Conservation (phyloP, 2,113 vertebrate genomes). For the Montifringilla adamsi region DNA sequence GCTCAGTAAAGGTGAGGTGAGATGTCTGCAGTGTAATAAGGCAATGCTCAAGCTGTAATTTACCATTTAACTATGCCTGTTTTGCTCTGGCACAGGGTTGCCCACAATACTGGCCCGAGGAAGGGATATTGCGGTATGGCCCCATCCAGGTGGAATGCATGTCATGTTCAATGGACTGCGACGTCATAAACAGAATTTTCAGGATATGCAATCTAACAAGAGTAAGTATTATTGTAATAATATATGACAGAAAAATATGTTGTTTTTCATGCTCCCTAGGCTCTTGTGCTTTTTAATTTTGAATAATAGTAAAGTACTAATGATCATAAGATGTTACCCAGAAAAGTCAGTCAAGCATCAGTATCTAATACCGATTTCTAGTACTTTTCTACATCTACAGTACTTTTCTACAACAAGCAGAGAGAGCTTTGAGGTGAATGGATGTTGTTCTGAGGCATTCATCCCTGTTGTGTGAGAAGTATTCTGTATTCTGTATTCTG, state of each 20-base stretch:
- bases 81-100: constrained; percentile 83
- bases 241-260: not conserved
- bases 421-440: not conserved
- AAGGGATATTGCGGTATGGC: constrained; percentile 92
- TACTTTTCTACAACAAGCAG: not conserved
- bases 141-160: constrained; percentile 98
- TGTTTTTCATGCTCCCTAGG: not conserved
- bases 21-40: not conserved
- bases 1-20: not conserved
- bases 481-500: not conserved
- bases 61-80: not conserved
- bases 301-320: not conserved
- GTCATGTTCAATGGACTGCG: constrained; percentile 97
- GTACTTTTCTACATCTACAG: not conserved
- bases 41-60: not conserved
- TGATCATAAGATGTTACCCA: not conserved
- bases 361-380: not conserved
- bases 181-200: constrained; percentile 94
- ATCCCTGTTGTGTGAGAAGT: not conserved
- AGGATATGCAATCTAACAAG: constrained; percentile 98
- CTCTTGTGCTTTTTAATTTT: not conserved
- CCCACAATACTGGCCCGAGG: constrained; percentile 98
- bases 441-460: not conserved
- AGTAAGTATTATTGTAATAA: constrained; percentile 70
- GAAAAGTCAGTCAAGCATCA: not conserved